Evolutionary conservation across 1,140 invertebrate species (phyloP).

Genomic region (Drosophila prosaltans): DNA sequence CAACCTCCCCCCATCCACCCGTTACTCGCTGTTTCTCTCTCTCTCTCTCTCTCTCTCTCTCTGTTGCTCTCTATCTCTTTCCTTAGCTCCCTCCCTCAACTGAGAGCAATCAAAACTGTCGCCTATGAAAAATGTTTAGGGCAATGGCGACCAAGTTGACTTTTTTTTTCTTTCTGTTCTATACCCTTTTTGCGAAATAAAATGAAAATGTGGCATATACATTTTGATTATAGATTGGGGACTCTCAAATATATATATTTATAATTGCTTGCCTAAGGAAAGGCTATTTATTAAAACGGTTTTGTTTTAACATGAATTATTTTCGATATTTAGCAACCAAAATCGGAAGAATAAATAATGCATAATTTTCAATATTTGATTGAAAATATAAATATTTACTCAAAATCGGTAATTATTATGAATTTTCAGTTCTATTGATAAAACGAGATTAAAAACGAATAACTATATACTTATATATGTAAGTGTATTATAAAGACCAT

Average conservation of each 20-base stretch:
- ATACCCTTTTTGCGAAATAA: constrained; percentile 20
- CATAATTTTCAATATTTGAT: too few relatives aligned
- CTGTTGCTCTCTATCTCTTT: background rate
- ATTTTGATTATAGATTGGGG: background rate
- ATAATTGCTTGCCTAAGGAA: too few relatives aligned
- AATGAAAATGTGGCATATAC: constrained; percentile 21
- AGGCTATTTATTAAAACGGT: too few relatives aligned
- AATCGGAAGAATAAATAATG: too few relatives aligned
- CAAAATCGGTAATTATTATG: too few relatives aligned
- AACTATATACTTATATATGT: too few relatives aligned
- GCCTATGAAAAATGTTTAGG: constrained; percentile 76
- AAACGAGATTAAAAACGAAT: too few relatives aligned
- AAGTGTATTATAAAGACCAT: too few relatives aligned
- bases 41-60: constrained; percentile 19
- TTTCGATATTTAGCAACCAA: too few relatives aligned
- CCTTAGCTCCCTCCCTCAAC: constrained; percentile 16
- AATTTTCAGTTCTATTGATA: too few relatives aligned
- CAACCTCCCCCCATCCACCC: constrained; percentile 22
- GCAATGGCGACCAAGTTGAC: constrained; percentile 61
- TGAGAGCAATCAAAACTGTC: constrained; percentile 75
- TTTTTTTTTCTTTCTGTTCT: background rate
- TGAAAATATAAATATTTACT: too few relatives aligned
- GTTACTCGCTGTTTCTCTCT: background rate
- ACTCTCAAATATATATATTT: background rate
- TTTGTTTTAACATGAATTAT: too few relatives aligned